phyloP scores from a whole-genome alignment of 2,113 vertebrate genomes.

The Prionailurus bengalensis region DNA sequence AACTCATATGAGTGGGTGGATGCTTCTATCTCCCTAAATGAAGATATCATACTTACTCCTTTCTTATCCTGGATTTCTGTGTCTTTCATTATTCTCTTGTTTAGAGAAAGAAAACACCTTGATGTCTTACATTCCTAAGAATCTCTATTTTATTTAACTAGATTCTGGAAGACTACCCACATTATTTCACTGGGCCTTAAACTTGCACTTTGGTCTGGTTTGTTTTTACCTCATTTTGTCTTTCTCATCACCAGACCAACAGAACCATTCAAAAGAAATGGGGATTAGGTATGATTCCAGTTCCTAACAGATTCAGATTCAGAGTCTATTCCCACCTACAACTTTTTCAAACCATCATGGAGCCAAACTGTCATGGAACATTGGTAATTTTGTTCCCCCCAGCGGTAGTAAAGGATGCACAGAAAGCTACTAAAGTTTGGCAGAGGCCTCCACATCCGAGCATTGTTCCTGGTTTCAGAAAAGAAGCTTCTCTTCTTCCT shows the following conservation, averaged over 20 bases:
- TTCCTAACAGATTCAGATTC: slow-evolving; percentile 31
- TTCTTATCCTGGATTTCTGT: background rate
- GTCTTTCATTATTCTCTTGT: background rate
- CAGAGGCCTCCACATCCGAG: slow-evolving; percentile 60
- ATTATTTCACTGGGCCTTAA: background rate
- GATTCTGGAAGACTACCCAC: background rate
- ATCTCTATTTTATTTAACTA: background rate
- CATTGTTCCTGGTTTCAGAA: slow-evolving; percentile 73
- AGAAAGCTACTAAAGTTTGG: slow-evolving; percentile 76
- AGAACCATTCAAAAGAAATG: slow-evolving; percentile 11
- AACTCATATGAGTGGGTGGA: background rate
- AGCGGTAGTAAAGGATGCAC: slow-evolving; percentile 19
- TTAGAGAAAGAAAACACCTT: background rate
- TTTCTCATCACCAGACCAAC: background rate
- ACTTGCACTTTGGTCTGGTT: background rate
- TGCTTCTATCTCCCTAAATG: background rate
- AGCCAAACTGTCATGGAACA: background rate
- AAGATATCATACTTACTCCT: background rate
- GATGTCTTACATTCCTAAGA: background rate
- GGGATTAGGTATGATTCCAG: background rate
- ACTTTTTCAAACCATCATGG: background rate
- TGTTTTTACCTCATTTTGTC: background rate
- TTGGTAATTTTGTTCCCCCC: background rate
- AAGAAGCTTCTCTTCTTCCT: slow-evolving; percentile 74
- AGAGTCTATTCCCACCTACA: background rate